Base-by-base conservation (phyloP, 2,888 invertebrate genomes). In the Beris morrisii region DNA sequence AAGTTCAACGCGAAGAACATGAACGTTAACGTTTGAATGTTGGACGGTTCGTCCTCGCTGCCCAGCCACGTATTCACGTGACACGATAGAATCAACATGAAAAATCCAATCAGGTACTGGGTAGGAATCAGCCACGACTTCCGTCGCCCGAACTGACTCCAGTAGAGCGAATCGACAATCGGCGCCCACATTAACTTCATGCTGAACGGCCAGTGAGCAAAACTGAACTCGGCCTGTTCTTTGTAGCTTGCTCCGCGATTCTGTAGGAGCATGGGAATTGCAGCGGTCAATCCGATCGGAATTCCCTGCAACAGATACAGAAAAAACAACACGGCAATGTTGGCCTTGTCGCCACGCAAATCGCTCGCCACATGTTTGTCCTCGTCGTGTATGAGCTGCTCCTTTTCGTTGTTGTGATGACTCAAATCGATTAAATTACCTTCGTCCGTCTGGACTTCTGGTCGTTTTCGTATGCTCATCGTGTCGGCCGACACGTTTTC, bases 161-260 rank as follows among this genome's bases (percentile, higher is more conserved):
- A 88, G 78, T 91, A 99, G 55, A 96, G 78, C 0, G 97, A 91
- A 82, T 99, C 99, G 4, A 99, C 97, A 72, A 99, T 87, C 1
- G 99, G 99, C 0, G 99, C 99, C 99, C 99, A 99, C 66, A 99
- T 78, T 53, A 99, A 82, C 80, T 99, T 99, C 53, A 98, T 81
- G 78, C 89, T 89, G 74, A 92, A 93, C 0, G 96, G 96, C 95
- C 96, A 97, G 73, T 89, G 89, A 0, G 93, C 94, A 76, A 96
- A 92, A 82, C 97, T 97, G 79, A 96, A 93, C 78, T 92, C 91
- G 13, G 93, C 93, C 84, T 99, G 98, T 78, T 98, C 93, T 73
- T 90, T 92, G 79, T 98, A 99, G 69, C 92, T 93, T 64, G 95
- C 93, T 66, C 94, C 92, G 65, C 92, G 86, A 79, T 95, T 94